Conservation (phyloP, 2,797 vertebrate genomes). For the Spinibarbus caldwelli region DNA sequence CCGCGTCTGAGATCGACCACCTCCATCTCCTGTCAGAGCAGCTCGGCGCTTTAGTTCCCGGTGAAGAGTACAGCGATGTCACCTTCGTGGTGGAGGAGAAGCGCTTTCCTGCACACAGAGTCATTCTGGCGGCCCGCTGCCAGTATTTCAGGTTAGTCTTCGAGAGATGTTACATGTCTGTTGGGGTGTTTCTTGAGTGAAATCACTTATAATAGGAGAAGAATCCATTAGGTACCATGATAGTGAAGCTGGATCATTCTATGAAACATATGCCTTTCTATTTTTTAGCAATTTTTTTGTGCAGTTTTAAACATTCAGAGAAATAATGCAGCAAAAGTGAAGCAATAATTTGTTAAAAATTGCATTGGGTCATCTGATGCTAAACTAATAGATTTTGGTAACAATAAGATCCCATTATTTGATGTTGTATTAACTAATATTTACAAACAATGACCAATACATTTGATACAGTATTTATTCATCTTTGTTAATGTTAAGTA, state of each 20-base stretch:
- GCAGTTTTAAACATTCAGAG: neutral
- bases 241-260: neutral
- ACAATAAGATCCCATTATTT: neutral
- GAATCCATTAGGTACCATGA: no score
- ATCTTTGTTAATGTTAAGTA: no score
- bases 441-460: no score
- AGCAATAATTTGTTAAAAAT: neutral
- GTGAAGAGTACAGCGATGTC: conserved; percentile 96
- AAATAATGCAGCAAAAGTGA: neutral
- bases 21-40: conserved; percentile 97
- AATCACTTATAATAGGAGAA: neutral
- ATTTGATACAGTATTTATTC: no score
- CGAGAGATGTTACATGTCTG: neutral
- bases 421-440: no score
- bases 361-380: neutral
- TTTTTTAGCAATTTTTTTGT: no score
- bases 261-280: neutral
- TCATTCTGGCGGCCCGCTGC: conserved; percentile 95
- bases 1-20: conserved; percentile 95
- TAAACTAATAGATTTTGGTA: neutral
- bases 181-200: neutral
- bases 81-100: conserved; percentile 97
- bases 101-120: conserved; percentile 92
- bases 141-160: conserved; percentile 92
- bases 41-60: conserved; percentile 90